Evolutionary conservation across 2,797 vertebrate species (phyloP), one percentile per base, ranked within the genome.

Genomic region (Sebastolobus alascanus): DNA sequence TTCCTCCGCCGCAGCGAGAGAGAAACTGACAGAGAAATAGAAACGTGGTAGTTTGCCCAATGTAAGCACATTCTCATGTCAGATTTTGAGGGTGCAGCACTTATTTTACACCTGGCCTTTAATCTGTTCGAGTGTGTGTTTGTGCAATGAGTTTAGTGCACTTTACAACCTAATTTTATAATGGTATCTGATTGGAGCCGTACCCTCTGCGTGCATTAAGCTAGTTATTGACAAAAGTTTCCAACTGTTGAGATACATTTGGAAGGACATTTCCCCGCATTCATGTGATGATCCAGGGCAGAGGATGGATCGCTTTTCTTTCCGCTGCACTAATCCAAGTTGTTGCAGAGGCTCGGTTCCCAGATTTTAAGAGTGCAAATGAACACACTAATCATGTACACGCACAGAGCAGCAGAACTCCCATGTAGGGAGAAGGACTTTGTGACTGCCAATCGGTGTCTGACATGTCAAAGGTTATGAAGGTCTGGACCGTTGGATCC

Each of bases 251-350:
- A 55, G 80, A 87, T 80, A 43, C 61, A 77, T 79, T 80, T 79
- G 50, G 81, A 91, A 72, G 37, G 75, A 72, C 64, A 61, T 86
- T 61, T 68, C 59, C 54, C 69, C 40, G 22, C 50, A 67, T 80
- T 75, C 25, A 70, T 77, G 79, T 70, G 75, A 84, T 56, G 80
- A 92, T 80, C 73, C 75, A 71, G 72, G 73, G 69, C 69, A 77
- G 70, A 70, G 55, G 60, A 80, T 70, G 61, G 84, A 65, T 82
- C 87, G 75, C 86, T 88, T 87, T 90, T 87, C 84, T 90, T 91
- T 90, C 91, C 76, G 38, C 73, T 75, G 72, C 9, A 54, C 79
- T 85, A 87, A 76, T 92, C 91, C 90, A 83, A 52, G 33, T 79
- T 75, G 59, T 65, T 85, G 75, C 54, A 68, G 77, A 68, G 71